Percentiles rank a stretch among this genome's conserved stretches.
Evolutionary conservation across 2,888 invertebrate genomes (phyloP).

Genomic region (Eremobia ochroleuca): DNA sequence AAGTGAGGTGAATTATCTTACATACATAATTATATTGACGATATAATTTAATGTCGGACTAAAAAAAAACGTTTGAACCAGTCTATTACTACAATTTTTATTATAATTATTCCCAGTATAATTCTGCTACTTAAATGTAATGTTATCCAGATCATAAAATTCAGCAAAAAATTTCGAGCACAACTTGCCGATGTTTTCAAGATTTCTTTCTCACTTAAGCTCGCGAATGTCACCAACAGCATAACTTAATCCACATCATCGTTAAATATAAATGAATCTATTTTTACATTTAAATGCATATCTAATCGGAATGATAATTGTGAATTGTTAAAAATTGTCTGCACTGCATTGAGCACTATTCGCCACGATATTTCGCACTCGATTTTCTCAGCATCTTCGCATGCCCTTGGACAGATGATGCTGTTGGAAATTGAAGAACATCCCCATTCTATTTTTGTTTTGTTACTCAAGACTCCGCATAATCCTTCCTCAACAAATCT

Average conservation of each 20-base stretch:
- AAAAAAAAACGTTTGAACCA: background rate
- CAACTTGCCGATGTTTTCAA: background rate
- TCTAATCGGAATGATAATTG: constrained; percentile 75
- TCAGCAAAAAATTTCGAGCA: background rate
- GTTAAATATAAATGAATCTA: constrained; percentile 57
- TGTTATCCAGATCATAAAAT: background rate
- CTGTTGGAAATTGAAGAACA: constrained; percentile 57
- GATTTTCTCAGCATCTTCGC: constrained; percentile 54
- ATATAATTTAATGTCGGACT: constrained; percentile 1
- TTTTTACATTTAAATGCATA: constrained; percentile 72
- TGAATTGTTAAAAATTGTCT: constrained; percentile 50
- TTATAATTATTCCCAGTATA: too few relatives aligned
- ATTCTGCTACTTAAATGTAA: background rate
- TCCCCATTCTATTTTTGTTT: constrained; percentile 32
- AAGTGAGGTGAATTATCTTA: constrained; percentile 6
- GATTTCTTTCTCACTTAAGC: constrained; percentile 23
- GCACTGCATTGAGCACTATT: constrained; percentile 49
- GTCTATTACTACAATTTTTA: too few relatives aligned
- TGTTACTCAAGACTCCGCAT: constrained; percentile 73
- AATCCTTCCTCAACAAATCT: constrained; percentile 78
- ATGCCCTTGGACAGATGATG: constrained; percentile 35
- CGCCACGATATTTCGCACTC: constrained; percentile 48
- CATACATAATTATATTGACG: constrained; percentile 10
- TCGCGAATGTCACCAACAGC: constrained; percentile 62
- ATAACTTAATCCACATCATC: constrained; percentile 48